Evolutionary conservation across 2,113 vertebrate species (phyloP), one percentile per base, ranked within the genome.

Genomic region (Stegastes partitus): DNA sequence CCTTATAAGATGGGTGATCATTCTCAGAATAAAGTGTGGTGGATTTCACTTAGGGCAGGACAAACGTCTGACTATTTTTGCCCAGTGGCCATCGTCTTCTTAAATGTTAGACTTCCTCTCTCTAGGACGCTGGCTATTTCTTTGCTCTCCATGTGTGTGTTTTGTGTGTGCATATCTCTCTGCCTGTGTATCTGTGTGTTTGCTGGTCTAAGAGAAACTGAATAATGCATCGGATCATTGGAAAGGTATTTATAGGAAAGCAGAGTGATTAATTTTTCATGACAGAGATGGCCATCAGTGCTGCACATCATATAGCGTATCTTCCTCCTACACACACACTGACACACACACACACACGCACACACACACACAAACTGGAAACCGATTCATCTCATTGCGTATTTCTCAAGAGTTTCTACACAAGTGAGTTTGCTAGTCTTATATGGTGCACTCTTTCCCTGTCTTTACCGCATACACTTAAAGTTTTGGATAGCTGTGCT

Each of bases 151-250:
- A 87, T 80, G 85, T 84, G 64, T 81, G 73, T 68, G 65, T 81
- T 37, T 56, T 66, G 11, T 79, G 62, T 79, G 55, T 75, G 42
- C 66, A 21, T 69, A 47, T 61, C 42, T 77, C 5, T 79, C 14
- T 54, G 28, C 15, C 7, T 81, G 68, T 75, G 56, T 67, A 18
- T 70, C 7, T 80, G 67, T 76, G 68, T 75, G 64, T 69, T 47
- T 58, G 15, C 19, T 45, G 65, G 75, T 58, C 74, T 71, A 74
- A 79, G 75, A 91, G 83, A 74, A 78, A 75, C 68, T 93, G 81
- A 94, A 93, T 94, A 93, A 93, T 93, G 71, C 84, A 93, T 92
- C 73, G 65, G 78, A 93, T 93, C 89, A 92, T 93, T 92, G 92
- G 86, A 87, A 90, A 90, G 79, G 91, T 93, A 93, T 93, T 92